phyloP scores from a whole-genome alignment of 2,888 invertebrate genomes.

The Idaea straminata region DNA sequence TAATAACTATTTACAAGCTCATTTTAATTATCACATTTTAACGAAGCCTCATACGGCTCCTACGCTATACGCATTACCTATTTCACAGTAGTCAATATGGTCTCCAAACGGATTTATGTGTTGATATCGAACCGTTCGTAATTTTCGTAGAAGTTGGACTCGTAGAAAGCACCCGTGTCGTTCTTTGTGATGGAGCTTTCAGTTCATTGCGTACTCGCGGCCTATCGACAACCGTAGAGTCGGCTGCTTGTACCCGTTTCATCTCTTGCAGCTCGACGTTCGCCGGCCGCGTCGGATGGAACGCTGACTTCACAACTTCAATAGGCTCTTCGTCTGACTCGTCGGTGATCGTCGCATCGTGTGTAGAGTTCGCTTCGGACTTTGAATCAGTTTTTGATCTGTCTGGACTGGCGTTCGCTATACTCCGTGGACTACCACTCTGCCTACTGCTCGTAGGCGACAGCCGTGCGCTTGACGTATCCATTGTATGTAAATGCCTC shows the following conservation, averaged over 20 bases:
- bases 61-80: constrained; percentile 30
- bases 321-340: constrained; percentile 86
- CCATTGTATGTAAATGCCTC: constrained; percentile 69
- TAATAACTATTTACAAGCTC: constrained; percentile 76
- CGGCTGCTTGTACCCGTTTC: constrained; percentile 79
- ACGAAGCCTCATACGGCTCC: constrained; percentile 49
- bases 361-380: constrained; percentile 82
- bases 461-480: constrained; percentile 70
- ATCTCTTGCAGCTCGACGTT: constrained; percentile 78
- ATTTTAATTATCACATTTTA: constrained; percentile 76
- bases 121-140: constrained; percentile 73
- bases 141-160: constrained; percentile 82
- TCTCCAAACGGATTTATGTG: constrained; percentile 86
- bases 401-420: constrained; percentile 66
- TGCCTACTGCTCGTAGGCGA: constrained; percentile 80
- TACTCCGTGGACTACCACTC: constrained; percentile 76
- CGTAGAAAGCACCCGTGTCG: constrained; percentile 61
- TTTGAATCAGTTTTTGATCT: constrained; percentile 78
- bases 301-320: constrained; percentile 88
- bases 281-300: constrained; percentile 83
- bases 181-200: constrained; percentile 81
- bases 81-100: constrained; percentile 81
- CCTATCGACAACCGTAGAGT: constrained; percentile 79
- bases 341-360: constrained; percentile 81
- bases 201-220: constrained; percentile 74